Base-by-base conservation (phyloP, 2,888 invertebrate genomes). In the Eupithecia dodoneata region DNA sequence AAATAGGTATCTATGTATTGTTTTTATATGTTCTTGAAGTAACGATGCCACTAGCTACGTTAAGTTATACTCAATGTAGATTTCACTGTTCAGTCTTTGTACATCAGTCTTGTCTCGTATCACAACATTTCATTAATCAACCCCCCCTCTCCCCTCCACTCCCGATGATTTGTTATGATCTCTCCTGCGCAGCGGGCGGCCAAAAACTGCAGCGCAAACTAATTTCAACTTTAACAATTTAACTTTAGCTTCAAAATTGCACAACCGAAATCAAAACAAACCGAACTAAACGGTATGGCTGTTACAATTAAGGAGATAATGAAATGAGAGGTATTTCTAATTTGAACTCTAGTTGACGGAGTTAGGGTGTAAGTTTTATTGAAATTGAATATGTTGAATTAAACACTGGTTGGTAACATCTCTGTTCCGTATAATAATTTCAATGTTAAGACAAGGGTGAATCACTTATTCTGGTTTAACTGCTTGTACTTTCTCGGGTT, bases 161-260 rank as follows among this genome's bases (percentile, higher is more conserved):
- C 88, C 85, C 86, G 88, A 90, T 93, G 94, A 94, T 94, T 94
- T 94, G 94, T 94, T 93, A 92, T 93, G 93, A 93, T 93, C 93
- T 88, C 92, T 87, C 86, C 88, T 87, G 86, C 94, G 84, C 94
- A 89, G 91, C 93, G 89, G 93, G 94, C 87, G 92, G 89, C 89
- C 90, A 85, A 89, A 91, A 92, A 92, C 90, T 90, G 92, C 92
- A 91, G 74, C 79, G 41, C 85, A 87, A 85, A 82, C 84, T 49
- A 89, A 87, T 89, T 83, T 81, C 77, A 83, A 87, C 85, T 84
- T 83, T 90, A 89, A 80, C 71, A 75, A 72, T 73, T 55, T 79
- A 77, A 73, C 12, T 74, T 84, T 88, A 84, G 83, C 78, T 81
- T 65, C 80, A 65, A 85, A 83, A 84, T 77, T 89, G 74, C 74